Conservation (phyloP, 1,140 invertebrate genomes). For the Megathymus violae region DNA sequence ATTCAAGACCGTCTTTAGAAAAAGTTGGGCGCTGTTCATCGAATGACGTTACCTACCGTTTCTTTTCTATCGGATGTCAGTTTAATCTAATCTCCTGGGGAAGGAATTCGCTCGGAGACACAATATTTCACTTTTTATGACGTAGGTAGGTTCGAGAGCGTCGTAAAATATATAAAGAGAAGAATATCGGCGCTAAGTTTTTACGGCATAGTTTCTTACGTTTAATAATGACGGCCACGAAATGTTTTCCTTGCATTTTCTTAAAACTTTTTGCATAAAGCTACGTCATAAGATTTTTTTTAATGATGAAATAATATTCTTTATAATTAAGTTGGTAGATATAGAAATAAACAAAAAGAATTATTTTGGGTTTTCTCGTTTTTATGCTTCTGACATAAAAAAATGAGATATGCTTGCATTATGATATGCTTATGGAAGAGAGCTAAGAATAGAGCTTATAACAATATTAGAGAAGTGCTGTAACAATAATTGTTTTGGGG, state of each 20-base stretch:
- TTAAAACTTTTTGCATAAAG: background rate
- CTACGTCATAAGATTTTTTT: background rate
- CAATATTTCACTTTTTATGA: conserved; percentile 80
- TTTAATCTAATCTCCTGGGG: conserved; percentile 72
- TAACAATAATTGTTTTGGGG: too few species aligned
- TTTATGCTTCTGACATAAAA: too few species aligned
- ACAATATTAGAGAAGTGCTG: too few species aligned
- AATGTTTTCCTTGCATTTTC: conserved; percentile 14
- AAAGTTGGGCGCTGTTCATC: conserved; percentile 13
- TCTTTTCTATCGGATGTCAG: conserved; percentile 68
- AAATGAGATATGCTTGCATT: too few species aligned
- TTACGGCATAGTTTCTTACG: conserved; percentile 49
- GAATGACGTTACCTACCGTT: conserved; percentile 43
- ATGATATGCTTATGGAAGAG: too few species aligned
- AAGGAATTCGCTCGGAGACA: conserved; percentile 65
- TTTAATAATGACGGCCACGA: conserved; percentile 51
- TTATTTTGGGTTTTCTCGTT: too few species aligned
- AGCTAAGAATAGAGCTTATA: too few species aligned
- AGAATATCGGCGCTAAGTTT: conserved; percentile 55
- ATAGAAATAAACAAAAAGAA: too few species aligned
- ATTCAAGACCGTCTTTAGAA: background rate
- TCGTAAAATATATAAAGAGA: conserved; percentile 72
- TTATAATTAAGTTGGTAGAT: too few species aligned
- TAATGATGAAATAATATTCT: too few species aligned
- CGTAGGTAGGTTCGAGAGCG: conserved; percentile 59